Conservation (phyloP, 2,797 vertebrate genomes). For the Heliangelus exortis region DNA sequence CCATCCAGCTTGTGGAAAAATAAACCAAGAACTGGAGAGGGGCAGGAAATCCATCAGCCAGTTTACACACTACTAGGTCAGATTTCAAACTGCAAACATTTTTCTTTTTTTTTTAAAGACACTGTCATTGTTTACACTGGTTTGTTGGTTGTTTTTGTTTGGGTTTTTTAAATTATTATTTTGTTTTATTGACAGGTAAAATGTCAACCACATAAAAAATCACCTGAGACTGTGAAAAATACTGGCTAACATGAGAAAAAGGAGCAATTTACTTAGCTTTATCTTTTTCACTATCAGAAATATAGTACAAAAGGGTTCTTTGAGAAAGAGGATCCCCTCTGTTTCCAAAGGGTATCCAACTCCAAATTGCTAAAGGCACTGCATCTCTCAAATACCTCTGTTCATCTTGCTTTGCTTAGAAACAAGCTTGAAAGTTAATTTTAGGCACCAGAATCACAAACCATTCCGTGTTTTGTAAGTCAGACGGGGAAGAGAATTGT, state of each 20-base stretch:
- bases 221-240: not conserved
- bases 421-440: not conserved
- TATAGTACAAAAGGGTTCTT: not conserved
- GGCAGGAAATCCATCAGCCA: not conserved
- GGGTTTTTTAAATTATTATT: not conserved
- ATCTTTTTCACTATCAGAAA: not conserved
- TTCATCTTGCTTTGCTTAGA: not conserved
- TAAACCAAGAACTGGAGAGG: not conserved
- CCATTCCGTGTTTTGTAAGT: not conserved
- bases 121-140: not conserved
- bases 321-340: not conserved
- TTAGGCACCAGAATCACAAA: not conserved
- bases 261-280: not conserved
- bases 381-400: not conserved
- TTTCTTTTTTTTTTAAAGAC: not conserved
- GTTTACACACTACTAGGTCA: not conserved
- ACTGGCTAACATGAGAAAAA: not conserved
- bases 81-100: not conserved
- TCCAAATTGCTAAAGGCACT: not conserved
- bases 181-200: not conserved
- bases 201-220: not conserved
- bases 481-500: not conserved
- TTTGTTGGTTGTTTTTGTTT: not conserved
- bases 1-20: not conserved
- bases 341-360: not conserved